These are phyloP conservation scores for Poecilia wingei DNA, from an alignment of 2,797 vertebrate genomes.

Conservation along the genomic window DNA sequence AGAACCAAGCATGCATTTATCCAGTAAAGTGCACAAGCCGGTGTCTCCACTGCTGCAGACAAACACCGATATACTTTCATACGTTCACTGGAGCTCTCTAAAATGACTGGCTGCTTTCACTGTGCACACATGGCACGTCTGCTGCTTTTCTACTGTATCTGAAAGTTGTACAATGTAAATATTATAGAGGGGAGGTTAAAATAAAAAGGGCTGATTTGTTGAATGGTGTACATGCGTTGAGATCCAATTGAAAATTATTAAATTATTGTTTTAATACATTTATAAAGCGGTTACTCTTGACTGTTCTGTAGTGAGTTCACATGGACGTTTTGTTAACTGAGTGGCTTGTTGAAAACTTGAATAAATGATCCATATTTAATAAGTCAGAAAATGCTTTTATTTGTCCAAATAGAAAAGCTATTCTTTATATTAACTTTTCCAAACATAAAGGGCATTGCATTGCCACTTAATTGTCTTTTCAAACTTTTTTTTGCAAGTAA, in stretches of 20 bases:
- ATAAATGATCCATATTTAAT: conserved; percentile 61
- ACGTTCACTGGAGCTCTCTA: background rate
- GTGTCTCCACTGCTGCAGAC: conserved; percentile 7
- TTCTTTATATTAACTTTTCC: background rate
- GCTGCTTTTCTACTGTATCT: conserved; percentile 1
- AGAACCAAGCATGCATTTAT: conserved; percentile 2
- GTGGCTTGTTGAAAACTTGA: conserved; percentile 41
- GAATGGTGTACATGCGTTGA: conserved; percentile 10
- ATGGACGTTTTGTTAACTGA: conserved; percentile 36
- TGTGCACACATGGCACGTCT: background rate
- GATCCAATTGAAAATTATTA: conserved; percentile 19
- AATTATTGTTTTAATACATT: conserved; percentile 15
- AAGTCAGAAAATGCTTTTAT: conserved; percentile 2
- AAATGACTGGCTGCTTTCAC: conserved; percentile 1
- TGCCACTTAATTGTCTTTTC: background rate
- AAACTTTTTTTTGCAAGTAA: background rate
- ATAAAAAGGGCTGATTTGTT: conserved; percentile 49
- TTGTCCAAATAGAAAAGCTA: background rate
- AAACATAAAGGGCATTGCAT: background rate
- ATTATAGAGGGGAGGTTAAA: background rate
- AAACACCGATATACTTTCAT: background rate
- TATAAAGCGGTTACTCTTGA: conserved; percentile 33
- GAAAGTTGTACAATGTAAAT: background rate
- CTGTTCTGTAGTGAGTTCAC: conserved; percentile 39
- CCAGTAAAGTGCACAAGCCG: background rate